phyloP scores from a whole-genome alignment of 2,797 vertebrate genomes.

The Hirundo rustica region DNA sequence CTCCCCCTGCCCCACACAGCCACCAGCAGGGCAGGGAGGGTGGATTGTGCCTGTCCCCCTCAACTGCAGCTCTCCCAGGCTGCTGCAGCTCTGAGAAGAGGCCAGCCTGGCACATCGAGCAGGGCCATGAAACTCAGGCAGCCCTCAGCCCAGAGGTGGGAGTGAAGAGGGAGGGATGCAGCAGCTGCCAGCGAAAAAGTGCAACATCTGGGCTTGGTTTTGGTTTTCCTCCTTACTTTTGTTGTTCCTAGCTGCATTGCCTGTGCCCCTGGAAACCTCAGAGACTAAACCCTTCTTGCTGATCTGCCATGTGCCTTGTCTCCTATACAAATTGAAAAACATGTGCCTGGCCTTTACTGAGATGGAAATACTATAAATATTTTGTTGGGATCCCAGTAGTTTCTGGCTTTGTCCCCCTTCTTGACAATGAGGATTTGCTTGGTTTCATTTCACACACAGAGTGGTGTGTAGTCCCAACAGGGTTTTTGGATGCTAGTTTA shows the following conservation, averaged over 20 bases:
- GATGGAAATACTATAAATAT: not conserved
- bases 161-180: not conserved
- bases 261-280: not conserved
- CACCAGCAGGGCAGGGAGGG: not conserved
- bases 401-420: not conserved
- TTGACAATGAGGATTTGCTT: not conserved
- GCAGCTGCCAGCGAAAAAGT: not conserved
- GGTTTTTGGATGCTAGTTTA: constrained; percentile 15
- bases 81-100: not conserved
- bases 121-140: not conserved
- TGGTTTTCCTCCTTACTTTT: not conserved
- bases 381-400: not conserved
- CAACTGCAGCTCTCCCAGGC: rapidly evolving
- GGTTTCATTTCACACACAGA: not conserved
- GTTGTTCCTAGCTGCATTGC: not conserved
- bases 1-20: not conserved
- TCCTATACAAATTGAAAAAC: not conserved
- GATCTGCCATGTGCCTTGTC: not conserved
- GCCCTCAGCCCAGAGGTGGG: not conserved
- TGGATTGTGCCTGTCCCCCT: not conserved
- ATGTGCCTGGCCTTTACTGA: not conserved
- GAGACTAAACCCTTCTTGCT: not conserved
- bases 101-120: not conserved
- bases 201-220: not conserved
- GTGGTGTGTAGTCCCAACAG: not conserved